Evolutionary conservation across 2,113 vertebrate genomes (phyloP).

Genomic region (Bambusicola thoracicus): DNA sequence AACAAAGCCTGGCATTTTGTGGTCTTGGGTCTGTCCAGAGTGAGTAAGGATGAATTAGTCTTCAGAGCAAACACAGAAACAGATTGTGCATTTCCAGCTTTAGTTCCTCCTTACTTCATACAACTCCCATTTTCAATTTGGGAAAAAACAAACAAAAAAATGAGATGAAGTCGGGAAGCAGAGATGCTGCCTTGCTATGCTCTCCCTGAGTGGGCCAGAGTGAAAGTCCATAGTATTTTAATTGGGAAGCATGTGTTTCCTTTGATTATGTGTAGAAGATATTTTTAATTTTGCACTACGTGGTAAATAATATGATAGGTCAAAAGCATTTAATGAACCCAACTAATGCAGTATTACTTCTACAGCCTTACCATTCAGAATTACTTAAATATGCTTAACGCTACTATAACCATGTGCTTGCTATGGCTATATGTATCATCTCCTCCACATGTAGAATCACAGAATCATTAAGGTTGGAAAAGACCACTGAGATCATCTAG

Average conservation of each 20-base stretch:
- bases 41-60: not conserved
- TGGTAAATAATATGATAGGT: not conserved
- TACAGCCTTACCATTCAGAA: not conserved
- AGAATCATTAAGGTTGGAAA: too few relatives aligned
- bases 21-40: not conserved
- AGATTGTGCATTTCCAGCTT: not conserved
- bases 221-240: not conserved
- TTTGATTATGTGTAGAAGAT: not conserved
- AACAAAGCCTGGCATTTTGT: not conserved
- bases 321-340: not conserved
- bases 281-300: not conserved
- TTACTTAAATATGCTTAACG: not conserved
- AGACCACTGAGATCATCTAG: too few relatives aligned
- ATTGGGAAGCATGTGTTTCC: not conserved
- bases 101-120: not conserved
- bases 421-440: not conserved
- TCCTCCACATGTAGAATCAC: accelerated
- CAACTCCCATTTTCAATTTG: not conserved
- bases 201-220: not conserved
- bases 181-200: not conserved
- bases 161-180: not conserved
- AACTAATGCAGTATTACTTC: not conserved
- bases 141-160: not conserved
- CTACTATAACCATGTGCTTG: not conserved
- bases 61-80: not conserved